A percentile compares a stretch with the other conserved stretches of the same genome.
phyloP scores from a whole-genome alignment of 2,888 invertebrate species.

The Watsonalla binaria region DNA sequence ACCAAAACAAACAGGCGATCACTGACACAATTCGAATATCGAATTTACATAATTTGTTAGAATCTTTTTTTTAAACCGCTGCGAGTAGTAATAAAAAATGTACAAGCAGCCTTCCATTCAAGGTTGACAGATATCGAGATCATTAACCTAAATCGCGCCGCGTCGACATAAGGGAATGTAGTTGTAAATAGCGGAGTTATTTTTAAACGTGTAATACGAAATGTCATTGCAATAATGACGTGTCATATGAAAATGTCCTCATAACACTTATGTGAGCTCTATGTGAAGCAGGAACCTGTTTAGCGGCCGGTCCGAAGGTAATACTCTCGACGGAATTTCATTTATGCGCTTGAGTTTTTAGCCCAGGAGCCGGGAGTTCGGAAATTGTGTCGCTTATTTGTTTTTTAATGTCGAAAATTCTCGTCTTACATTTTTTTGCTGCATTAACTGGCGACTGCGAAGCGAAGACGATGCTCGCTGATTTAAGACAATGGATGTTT shows the following conservation, averaged over 20 bases:
- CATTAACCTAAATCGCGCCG: constrained; percentile 27
- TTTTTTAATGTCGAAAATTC: background rate
- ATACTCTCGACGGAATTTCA: constrained; percentile 33
- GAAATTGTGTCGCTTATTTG: background rate
- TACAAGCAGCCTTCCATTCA: constrained; percentile 30
- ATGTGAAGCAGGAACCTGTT: constrained; percentile 47
- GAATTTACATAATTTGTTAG: background rate
- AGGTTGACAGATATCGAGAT: constrained; percentile 36
- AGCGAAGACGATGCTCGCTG: background rate
- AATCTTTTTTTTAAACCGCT: constrained; percentile 3
- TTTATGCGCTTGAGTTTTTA: constrained; percentile 16
- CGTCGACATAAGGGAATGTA: background rate
- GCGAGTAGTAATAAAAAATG: constrained; percentile 22
- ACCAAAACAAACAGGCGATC: background rate
- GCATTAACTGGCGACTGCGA: background rate
- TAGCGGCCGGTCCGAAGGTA: constrained; percentile 40
- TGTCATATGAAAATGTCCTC: constrained; percentile 30
- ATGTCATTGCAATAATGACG: background rate
- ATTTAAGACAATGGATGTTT: background rate
- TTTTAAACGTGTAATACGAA: too few relatives aligned
- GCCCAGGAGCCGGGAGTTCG: constrained; percentile 4
- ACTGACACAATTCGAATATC: background rate
- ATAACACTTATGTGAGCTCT: constrained; percentile 41
- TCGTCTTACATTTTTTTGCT: background rate
- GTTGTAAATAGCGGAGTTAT: constrained; percentile 2